A percentile compares a stretch with the other conserved stretches of the same genome.
phyloP scores from a whole-genome alignment of 2,888 invertebrate genomes.

The Rhynchonema sp. region DNA sequence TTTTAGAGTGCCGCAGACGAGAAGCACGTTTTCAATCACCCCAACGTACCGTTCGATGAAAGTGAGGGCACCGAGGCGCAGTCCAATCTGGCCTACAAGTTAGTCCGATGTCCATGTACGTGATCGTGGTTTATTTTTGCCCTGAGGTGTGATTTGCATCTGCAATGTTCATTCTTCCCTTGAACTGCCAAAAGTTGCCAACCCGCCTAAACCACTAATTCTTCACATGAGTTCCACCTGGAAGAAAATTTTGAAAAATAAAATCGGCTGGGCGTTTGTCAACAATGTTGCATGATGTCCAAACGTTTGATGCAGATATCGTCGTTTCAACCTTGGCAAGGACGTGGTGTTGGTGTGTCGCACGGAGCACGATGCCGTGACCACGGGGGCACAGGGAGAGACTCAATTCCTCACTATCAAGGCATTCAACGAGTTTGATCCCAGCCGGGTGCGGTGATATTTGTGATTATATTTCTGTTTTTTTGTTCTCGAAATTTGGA shows the following conservation, averaged over 20 bases:
- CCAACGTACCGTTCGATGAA: constrained; percentile 78
- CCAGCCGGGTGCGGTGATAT: constrained; percentile 27
- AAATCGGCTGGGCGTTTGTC: too few species aligned
- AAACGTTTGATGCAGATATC: constrained; percentile 48
- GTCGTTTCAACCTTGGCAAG: constrained; percentile 75
- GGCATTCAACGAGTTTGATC: constrained; percentile 97
- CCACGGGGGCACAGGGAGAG: constrained; percentile 48
- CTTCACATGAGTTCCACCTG: too few species aligned
- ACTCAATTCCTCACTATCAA: constrained; percentile 78
- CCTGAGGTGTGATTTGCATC: too few species aligned
- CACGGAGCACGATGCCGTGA: constrained; percentile 87
- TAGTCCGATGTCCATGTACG: too few species aligned
- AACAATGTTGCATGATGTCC: too few species aligned
- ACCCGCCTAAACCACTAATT: too few species aligned
- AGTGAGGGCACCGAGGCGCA: constrained; percentile 38
- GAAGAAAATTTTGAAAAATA: too few species aligned
- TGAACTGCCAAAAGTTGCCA: too few species aligned
- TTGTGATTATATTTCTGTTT: too few species aligned
- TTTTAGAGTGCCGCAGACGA: constrained; percentile 44
- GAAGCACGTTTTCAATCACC: constrained; percentile 65
- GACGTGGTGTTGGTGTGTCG: constrained; percentile 51
- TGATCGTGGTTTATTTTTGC: too few species aligned
- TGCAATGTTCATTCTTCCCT: too few species aligned
- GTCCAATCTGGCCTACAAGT: constrained; percentile 3
- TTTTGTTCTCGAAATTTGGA: too few species aligned